Evolutionary conservation across 1,140 invertebrate species (phyloP).

Genomic region (Caenorhabditis brenneri): DNA sequence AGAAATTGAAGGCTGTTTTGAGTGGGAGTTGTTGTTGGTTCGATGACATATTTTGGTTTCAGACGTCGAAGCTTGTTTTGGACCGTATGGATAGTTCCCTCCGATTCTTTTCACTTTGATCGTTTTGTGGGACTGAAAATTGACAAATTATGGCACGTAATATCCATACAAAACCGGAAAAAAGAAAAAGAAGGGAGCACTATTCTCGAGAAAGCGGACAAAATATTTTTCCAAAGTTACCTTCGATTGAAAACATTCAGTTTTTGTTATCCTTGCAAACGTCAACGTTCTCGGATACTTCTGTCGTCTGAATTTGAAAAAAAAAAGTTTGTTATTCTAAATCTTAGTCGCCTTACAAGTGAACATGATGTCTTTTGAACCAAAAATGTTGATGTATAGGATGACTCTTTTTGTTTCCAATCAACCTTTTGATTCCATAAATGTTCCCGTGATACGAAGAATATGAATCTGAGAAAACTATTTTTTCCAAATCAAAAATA

Average conservation of each 20-base stretch:
- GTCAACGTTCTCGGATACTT: not conserved
- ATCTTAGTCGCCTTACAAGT: not conserved
- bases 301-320: not conserved
- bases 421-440: not conserved
- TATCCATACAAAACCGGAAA: too few species aligned
- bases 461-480: not conserved
- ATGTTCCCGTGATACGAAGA: not conserved
- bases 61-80: not conserved
- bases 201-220: too few species aligned
- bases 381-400: not conserved
- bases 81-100: constrained; percentile 23
- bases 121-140: not conserved
- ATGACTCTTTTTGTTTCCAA: not conserved
- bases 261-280: not conserved
- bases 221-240: too few species aligned
- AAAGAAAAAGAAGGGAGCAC: too few species aligned
- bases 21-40: not conserved
- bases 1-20: not conserved
- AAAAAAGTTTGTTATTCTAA: not conserved
- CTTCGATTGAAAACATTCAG: not conserved
- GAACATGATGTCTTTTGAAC: not conserved
- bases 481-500: not conserved
- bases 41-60: not conserved
- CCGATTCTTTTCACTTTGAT: constrained; percentile 5
- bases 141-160: too few species aligned